Conservation (phyloP, 2,113 vertebrate genomes). For the Brachyistius frenatus region DNA sequence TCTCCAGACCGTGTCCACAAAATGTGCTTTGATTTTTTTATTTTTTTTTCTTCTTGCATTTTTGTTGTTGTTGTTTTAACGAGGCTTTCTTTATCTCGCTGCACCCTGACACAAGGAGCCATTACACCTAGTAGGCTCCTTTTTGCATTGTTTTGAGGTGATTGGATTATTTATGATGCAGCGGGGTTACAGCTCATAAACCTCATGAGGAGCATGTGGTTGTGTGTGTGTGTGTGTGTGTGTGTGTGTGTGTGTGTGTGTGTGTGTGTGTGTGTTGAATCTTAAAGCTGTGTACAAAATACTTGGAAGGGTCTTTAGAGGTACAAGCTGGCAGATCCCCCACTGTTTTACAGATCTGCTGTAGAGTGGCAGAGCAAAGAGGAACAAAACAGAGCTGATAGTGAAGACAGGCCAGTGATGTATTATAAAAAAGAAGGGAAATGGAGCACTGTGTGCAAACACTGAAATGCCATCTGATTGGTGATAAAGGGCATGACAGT, state of each 20-base stretch:
- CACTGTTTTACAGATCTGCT: constrained; percentile 62
- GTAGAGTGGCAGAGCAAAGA: constrained; percentile 39
- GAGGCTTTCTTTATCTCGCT: constrained; percentile 44
- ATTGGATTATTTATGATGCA: constrained; percentile 76
- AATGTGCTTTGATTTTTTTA: constrained; percentile 31
- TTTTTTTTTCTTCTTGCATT: background rate
- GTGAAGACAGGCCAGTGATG: constrained; percentile 23
- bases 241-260: constrained; percentile 38
- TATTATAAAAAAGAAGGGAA: constrained; percentile 18
- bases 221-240: constrained; percentile 50
- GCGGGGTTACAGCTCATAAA: constrained; percentile 71
- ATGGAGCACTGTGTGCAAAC: constrained; percentile 13
- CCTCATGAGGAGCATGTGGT: constrained; percentile 61
- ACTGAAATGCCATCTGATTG: constrained; percentile 12
- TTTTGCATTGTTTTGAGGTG: constrained; percentile 64
- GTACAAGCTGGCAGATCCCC: constrained; percentile 51
- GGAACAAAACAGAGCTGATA: constrained; percentile 31
- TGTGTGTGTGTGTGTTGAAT: constrained; percentile 37
- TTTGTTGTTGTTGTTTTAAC: constrained; percentile 22
- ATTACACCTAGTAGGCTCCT: constrained; percentile 44
- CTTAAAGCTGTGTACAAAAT: constrained; percentile 45
- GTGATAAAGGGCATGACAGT: background rate
- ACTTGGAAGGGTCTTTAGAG: constrained; percentile 51
- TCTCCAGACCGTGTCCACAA: constrained; percentile 25
- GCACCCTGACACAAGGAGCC: constrained; percentile 40